Evolutionary conservation across 2,797 vertebrate species (phyloP), one percentile per base, ranked within the genome.

Genomic region (Paedocypris micromegethes): DNA sequence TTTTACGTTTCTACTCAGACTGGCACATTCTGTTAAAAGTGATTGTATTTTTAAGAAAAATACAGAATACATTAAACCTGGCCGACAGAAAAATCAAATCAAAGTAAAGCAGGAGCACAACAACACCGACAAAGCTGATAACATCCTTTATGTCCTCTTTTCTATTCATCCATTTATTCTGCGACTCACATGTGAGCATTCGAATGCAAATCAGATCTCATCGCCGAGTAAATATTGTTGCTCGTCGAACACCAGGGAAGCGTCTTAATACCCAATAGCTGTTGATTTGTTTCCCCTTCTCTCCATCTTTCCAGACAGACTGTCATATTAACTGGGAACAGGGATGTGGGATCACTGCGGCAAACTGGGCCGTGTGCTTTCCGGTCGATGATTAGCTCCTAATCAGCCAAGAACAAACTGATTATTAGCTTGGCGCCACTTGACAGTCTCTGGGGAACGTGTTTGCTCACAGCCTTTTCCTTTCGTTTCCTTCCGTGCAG

Each of bases 341-440:
- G 61, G 55, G 46, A 75, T 47, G 41, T 53, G 57, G 51, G 45
- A 79, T 76, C 79, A 70, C 82, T 63, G 48, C 46, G 82, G 80
- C 74, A 70, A 84, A 86, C 90, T 89, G 55, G 79, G 77, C 64
- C 67, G 39, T 55, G 61, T 58, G 47, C 56, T 63, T 83, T 92
- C 91, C 88, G 90, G 88, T 83, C 84, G 86, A 85, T 93, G 92
- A 95, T 94, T 95, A 92, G 89, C 85, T 87, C 73, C 86, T 93
- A 94, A 96, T 96, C 93, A 95, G 89, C 82, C 86, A 90, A 91
- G 91, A 91, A 90, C 88, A 90, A 93, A 92, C 92, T 93, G 92
- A 93, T 94, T 92, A 94, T 95, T 91, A 94, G 88, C 88, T 88
- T 86, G 86, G 90, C 87, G 84, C 73, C 88, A 90, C 87, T 91